These are phyloP conservation scores for Sympetrum striolatum DNA, from an alignment of 2,888 invertebrate genomes.

Conservation along the genomic window DNA sequence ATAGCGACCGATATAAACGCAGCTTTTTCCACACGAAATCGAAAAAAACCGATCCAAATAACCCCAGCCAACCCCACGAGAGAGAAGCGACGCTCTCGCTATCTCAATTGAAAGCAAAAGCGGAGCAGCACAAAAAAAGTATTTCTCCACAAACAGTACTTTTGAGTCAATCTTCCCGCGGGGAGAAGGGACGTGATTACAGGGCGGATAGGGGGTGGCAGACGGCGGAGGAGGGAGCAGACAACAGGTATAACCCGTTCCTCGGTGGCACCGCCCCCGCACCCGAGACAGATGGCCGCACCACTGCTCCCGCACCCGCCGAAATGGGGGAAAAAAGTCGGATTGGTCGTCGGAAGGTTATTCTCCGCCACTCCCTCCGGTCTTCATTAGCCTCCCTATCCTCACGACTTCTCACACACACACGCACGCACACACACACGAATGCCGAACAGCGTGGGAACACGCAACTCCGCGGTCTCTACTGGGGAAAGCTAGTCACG, in stretches of 20 bases:
- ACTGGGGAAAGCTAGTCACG: constrained; percentile 45
- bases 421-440: constrained; percentile 55
- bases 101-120: constrained; percentile 12
- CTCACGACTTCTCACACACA: constrained; percentile 18
- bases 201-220: constrained; percentile 20
- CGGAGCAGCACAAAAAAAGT: constrained; percentile 10
- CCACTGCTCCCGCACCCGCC: not conserved
- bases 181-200: constrained; percentile 25
- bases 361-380: not conserved
- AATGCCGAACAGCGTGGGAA: constrained; percentile 33
- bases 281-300: not conserved
- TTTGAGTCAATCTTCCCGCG: constrained; percentile 47
- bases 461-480: constrained; percentile 24
- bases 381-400: constrained; percentile 49
- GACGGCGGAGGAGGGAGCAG: not conserved
- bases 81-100: not conserved
- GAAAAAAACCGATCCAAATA: not conserved
- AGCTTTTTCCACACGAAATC: not conserved
- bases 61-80: too few relatives aligned
- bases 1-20: not conserved
- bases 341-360: not conserved
- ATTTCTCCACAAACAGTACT: constrained; percentile 21
- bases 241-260: constrained; percentile 41
- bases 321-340: not conserved
- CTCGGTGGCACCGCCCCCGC: constrained; percentile 9